Percentiles rank a stretch among this genome's conserved stretches.
Evolutionary conservation across 2,113 vertebrate species (phyloP).

Genomic region (Herpetotheres cachinnans): DNA sequence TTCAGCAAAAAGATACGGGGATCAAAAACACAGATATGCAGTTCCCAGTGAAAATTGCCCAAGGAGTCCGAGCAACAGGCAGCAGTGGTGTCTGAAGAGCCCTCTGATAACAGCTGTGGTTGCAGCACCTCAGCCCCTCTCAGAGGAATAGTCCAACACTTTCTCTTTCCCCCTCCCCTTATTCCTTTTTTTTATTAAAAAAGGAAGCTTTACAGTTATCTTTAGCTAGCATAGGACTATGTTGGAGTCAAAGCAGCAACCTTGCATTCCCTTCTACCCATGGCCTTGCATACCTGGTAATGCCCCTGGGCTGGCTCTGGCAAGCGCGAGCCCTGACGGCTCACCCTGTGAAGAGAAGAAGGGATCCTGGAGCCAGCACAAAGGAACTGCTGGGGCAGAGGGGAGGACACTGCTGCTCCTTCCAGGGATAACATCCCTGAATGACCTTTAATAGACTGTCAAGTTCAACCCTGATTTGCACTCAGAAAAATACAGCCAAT

Average conservation of each 20-base stretch:
- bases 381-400: not conserved
- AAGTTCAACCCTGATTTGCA: not conserved
- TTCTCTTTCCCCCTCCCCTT: not conserved
- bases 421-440: not conserved
- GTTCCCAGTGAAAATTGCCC: not conserved
- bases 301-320: accelerated
- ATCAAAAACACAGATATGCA: not conserved
- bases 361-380: not conserved
- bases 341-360: not conserved
- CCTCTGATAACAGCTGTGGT: not conserved
- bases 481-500: not conserved
- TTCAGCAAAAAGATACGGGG: not conserved
- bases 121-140: not conserved
- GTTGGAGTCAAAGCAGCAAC: not conserved
- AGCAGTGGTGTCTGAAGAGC: not conserved
- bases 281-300: not conserved
- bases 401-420: not conserved
- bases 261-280: not conserved
- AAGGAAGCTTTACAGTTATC: not conserved
- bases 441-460: not conserved
- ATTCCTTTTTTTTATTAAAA: not conserved
- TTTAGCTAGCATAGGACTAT: not conserved
- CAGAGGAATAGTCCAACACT: not conserved
- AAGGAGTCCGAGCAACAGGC: not conserved
- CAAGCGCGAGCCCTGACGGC: not conserved